Evolutionary conservation across 2,797 vertebrate genomes (phyloP).

Genomic region (Microctenopoma lineatum): DNA sequence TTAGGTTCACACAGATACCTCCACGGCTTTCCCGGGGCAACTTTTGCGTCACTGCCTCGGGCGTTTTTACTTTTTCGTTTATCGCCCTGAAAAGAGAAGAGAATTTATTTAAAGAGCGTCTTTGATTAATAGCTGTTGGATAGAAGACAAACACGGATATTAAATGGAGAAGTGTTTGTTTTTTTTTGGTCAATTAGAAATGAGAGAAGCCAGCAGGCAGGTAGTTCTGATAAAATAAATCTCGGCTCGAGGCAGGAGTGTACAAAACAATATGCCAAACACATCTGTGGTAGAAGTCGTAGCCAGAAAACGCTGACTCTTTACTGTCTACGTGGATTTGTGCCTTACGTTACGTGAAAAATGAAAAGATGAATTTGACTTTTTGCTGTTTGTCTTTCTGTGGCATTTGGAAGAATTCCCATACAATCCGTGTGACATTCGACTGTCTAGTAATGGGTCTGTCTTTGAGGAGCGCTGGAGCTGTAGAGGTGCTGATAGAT

Average conservation of each 20-base stretch:
- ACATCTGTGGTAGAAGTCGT: slow-evolving; percentile 1
- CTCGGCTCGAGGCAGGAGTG: neutral
- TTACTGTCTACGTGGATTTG: neutral
- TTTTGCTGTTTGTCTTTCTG: slow-evolving; percentile 11
- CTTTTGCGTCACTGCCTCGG: slow-evolving; percentile 43
- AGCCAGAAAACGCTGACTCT: neutral
- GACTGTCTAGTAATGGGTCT: slow-evolving; percentile 20
- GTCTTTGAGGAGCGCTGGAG: slow-evolving; percentile 17
- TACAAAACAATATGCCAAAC: neutral
- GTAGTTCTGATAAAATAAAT: neutral
- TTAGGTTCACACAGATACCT: slow-evolving; percentile 56
- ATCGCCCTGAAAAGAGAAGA: slow-evolving; percentile 18
- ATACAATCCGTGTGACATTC: slow-evolving; percentile 43
- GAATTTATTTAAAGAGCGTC: slow-evolving; percentile 25
- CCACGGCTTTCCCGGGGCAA: slow-evolving; percentile 53
- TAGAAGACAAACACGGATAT: slow-evolving; percentile 31
- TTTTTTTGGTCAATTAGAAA: slow-evolving; percentile 35
- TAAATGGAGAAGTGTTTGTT: slow-evolving; percentile 23
- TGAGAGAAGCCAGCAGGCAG: slow-evolving; percentile 6
- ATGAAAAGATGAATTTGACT: neutral
- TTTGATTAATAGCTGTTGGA: slow-evolving; percentile 20
- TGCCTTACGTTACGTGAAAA: neutral
- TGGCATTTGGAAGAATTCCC: slow-evolving; percentile 53
- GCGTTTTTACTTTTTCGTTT: slow-evolving; percentile 32
- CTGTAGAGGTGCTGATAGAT: slow-evolving; percentile 59